Percentiles rank a stretch among this genome's conserved stretches.
These are phyloP conservation scores for Sitophilus oryzae DNA, from an alignment of 1,140 invertebrate genomes.

Conservation along the genomic window DNA sequence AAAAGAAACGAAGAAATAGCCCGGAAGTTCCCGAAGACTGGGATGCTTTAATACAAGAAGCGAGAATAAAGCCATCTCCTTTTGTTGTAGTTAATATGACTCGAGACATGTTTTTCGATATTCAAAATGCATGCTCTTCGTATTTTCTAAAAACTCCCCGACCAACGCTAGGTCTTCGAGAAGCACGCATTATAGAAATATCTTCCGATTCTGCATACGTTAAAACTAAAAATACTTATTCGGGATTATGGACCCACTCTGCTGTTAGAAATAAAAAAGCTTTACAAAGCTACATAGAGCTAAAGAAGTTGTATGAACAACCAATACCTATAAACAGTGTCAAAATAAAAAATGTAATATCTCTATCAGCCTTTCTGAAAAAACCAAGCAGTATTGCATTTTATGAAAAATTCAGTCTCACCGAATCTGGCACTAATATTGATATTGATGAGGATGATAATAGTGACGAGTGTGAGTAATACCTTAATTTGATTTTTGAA, in stretches of 20 bases:
- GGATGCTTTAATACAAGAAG: constrained; percentile 10
- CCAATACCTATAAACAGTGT: too few species aligned
- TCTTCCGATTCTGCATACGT: too few species aligned
- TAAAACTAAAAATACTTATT: too few species aligned
- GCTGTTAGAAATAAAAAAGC: too few species aligned
- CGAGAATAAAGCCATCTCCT: constrained; percentile 11
- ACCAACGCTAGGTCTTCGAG: background rate
- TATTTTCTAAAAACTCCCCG: constrained; percentile 11
- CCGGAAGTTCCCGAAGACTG: constrained; percentile 6
- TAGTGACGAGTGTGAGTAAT: constrained; percentile 9
- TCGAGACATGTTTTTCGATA: constrained; percentile 11
- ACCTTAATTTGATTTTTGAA: too few species aligned
- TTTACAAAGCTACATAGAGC: too few species aligned
- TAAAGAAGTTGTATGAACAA: too few species aligned
- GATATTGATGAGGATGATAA: constrained; percentile 5
- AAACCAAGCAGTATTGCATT: too few species aligned
- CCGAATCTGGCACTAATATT: background rate
- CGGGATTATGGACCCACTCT: too few species aligned
- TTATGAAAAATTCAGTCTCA: too few species aligned
- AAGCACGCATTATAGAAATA: constrained; percentile 1
- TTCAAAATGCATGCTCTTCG: background rate
- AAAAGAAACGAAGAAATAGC: background rate
- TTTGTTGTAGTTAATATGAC: constrained; percentile 13
- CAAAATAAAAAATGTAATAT: too few species aligned
- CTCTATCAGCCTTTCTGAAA: too few species aligned